phyloP scores from a whole-genome alignment of 2,113 vertebrate species.

The Thamnophis sirtalis region DNA sequence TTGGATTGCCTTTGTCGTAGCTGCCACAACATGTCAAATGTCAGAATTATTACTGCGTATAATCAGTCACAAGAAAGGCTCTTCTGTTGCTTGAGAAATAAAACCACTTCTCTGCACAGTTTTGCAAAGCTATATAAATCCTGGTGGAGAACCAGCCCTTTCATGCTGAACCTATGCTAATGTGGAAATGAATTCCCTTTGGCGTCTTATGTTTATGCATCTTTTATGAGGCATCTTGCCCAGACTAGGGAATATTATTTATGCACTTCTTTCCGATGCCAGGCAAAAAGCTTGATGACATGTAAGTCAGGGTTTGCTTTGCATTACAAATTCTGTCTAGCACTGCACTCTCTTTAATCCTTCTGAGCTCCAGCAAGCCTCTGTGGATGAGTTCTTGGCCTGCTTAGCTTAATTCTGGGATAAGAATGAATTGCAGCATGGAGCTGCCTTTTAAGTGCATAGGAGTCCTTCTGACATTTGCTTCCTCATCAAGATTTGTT shows the following conservation, averaged over 20 bases:
- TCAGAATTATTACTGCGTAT: neutral
- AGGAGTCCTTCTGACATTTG: conserved; percentile 20
- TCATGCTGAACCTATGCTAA: neutral
- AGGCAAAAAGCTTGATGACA: neutral
- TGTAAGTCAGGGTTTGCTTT: conserved; percentile 22
- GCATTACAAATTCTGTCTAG: conserved; percentile 9
- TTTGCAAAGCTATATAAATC: neutral
- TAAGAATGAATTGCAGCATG: conserved; percentile 6
- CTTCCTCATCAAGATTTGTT: conserved; percentile 42
- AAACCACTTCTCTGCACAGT: neutral
- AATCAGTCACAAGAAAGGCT: neutral
- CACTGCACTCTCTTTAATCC: conserved; percentile 16
- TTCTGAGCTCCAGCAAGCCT: conserved; percentile 10
- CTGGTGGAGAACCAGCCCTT: neutral
- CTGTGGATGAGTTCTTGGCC: conserved; percentile 21
- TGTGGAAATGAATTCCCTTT: neutral
- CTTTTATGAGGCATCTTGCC: neutral
- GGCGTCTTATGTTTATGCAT: neutral
- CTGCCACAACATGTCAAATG: neutral
- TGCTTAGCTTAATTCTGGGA: conserved; percentile 15
- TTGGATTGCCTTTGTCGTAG: neutral
- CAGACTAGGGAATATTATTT: neutral
- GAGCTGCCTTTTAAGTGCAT: neutral
- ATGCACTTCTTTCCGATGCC: neutral
- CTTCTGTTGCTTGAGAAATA: neutral